These are phyloP conservation scores for Cladopsammia gracilis DNA, from an alignment of 64 coral and sea anemone genomes.

Conservation along the genomic window DNA sequence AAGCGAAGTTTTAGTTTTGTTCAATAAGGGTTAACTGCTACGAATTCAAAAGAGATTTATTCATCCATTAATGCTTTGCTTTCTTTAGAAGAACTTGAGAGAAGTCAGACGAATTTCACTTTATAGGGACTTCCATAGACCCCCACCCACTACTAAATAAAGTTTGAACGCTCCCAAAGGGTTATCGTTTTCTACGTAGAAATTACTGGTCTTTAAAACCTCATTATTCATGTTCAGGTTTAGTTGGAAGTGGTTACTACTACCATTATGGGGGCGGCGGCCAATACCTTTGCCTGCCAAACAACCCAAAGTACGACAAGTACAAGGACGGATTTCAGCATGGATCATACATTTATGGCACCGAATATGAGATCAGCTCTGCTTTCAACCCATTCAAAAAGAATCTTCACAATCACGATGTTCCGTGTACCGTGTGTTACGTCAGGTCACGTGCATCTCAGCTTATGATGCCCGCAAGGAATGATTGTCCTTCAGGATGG, in stretches of 20 bases:
- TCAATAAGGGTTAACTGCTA: too few relatives aligned
- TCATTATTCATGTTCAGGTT: not conserved
- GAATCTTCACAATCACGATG: not conserved
- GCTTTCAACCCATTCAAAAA: not conserved
- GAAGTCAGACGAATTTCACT: too few relatives aligned
- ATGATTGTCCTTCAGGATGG: constrained; percentile 48
- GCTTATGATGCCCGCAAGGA: constrained; percentile 44
- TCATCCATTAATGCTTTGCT: too few relatives aligned
- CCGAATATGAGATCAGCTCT: not conserved
- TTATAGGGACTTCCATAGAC: too few relatives aligned
- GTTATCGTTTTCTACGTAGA: too few relatives aligned
- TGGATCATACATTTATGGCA: not conserved
- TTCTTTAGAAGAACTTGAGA: too few relatives aligned
- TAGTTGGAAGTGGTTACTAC: not conserved
- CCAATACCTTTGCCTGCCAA: not conserved
- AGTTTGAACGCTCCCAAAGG: too few relatives aligned
- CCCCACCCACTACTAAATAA: too few relatives aligned
- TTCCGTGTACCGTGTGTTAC: constrained; percentile 29
- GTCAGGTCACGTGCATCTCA: constrained; percentile 18
- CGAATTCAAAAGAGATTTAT: too few relatives aligned
- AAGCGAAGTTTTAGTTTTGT: too few relatives aligned
- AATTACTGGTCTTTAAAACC: too few relatives aligned
- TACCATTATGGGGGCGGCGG: not conserved
- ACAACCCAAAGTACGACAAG: not conserved
- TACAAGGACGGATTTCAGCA: not conserved